Conservation (phyloP, 2,113 vertebrate species). For the Machaerirhynchus nigripectus region DNA sequence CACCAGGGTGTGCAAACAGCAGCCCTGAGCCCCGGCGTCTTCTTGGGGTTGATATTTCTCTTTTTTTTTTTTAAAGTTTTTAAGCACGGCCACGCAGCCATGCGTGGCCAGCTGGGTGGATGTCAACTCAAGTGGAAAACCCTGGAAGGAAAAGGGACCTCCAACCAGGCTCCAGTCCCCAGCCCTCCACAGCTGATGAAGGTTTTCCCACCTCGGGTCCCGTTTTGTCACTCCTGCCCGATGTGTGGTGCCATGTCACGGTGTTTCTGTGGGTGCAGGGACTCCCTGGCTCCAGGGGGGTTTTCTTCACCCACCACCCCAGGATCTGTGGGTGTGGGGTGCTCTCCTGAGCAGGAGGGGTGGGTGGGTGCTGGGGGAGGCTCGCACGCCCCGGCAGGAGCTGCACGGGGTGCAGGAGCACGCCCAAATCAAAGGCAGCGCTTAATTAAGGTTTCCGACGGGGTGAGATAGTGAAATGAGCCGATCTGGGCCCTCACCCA, state of each 20-base stretch:
- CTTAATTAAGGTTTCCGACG: slow-evolving; percentile 27
- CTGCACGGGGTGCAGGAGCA: neutral
- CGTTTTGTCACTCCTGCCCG: neutral
- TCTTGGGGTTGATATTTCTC: neutral
- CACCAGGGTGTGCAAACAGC: neutral
- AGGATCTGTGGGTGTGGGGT: neutral
- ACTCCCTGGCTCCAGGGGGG: rapidly evolving
- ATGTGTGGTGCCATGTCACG: rapidly evolving
- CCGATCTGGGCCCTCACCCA: neutral
- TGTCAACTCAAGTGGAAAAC: neutral
- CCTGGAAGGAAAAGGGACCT: neutral
- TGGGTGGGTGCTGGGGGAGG: neutral
- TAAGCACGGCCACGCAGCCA: rapidly evolving
- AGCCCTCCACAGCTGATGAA: neutral
- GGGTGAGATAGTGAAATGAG: neutral
- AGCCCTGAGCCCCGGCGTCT: neutral
- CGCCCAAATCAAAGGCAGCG: neutral
- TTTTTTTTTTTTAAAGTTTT: neutral
- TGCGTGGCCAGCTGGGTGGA: rapidly evolving
- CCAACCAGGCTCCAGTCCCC: neutral
- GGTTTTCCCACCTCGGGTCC: rapidly evolving
- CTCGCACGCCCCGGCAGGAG: neutral
- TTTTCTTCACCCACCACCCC: neutral
- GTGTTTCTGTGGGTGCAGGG: rapidly evolving
- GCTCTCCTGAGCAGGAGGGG: neutral